Evolutionary conservation across 2,113 vertebrate genomes (phyloP).

Genomic region (Pongo pygmaeus): DNA sequence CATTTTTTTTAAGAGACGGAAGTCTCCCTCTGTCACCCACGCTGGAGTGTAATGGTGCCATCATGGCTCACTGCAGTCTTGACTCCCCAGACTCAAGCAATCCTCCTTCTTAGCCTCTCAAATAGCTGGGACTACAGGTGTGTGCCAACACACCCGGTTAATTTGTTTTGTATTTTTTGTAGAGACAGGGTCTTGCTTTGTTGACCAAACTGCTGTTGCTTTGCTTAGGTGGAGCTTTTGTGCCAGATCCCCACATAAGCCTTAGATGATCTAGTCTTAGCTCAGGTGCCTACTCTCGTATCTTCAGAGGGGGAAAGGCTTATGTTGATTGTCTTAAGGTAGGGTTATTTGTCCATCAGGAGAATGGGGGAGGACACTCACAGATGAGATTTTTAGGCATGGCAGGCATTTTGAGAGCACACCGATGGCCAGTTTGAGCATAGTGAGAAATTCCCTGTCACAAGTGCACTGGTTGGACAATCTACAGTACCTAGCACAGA

Average conservation of each 20-base stretch:
- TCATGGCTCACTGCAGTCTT: too few relatives aligned
- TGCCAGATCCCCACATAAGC: rapidly evolving
- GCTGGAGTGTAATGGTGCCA: too few relatives aligned
- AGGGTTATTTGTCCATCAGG: background rate
- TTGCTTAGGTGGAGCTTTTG: background rate
- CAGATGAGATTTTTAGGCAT: background rate
- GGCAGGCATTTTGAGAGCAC: background rate
- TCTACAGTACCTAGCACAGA: too few relatives aligned
- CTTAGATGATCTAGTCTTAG: background rate
- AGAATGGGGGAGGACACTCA: too few relatives aligned
- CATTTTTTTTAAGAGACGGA: too few relatives aligned
- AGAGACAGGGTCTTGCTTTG: too few relatives aligned
- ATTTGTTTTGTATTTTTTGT: too few relatives aligned
- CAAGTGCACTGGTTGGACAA: background rate
- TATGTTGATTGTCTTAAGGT: background rate
- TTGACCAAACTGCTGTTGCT: background rate
- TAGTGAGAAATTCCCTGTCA: background rate
- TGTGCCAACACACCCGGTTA: too few relatives aligned
- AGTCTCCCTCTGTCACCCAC: too few relatives aligned
- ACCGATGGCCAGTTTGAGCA: background rate
- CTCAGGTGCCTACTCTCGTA: background rate
- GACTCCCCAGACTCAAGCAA: too few relatives aligned
- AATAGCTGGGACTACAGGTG: too few relatives aligned
- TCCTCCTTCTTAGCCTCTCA: too few relatives aligned
- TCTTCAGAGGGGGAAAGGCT: background rate